Base-by-base conservation (phyloP, 2,888 invertebrate genomes). In the Standfussiana lucernea region DNA sequence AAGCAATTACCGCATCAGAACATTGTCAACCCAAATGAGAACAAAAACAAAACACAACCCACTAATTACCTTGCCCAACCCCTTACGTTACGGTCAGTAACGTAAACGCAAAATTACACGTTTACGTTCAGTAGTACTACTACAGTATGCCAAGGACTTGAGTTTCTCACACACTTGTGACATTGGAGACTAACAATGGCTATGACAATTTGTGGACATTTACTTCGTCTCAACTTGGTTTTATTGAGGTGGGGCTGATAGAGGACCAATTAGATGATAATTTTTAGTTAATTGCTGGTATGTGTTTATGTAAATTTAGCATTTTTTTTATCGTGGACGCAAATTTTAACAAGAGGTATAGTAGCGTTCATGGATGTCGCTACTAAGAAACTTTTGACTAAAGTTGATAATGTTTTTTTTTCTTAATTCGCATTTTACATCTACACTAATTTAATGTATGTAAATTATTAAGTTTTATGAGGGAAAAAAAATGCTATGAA, bases 71-170 rank as follows among this genome's bases (percentile, higher is more conserved):
- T 73, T 85, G 50, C 65, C 76, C 71, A 83, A 80, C 80, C 82
- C 76, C 59, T 73, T 42, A 61, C 64, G 73, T 73, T 76, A 81
- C 62, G 72, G 70, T 64, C 62, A 42, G 32, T 77, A 71, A 86
- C 73, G 77, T 76, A 74, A 79, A 78, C 80, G 72, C 61, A 62
- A 82, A 86, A 86, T 84, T 79, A 84, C 75, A 79, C 37, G 77
- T 80, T 76, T 59, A 50, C 42, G 73, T 53, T 3, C 47, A 21
- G 62, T 64, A 37, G 62, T 69, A 69, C 28, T 70, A 70, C 47
- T 50, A 69, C 72, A 82, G 84, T 83, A 65, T 77, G 88, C 84
- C 87, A 87, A 87, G 87, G 87, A 83, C 81, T 66, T 13, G 8
- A 69, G 75, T 68, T 86, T 82, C 83, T 72, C 86, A 86, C 83